Conservation (phyloP, 2,113 vertebrate genomes). For the Clarias gariepinus region DNA sequence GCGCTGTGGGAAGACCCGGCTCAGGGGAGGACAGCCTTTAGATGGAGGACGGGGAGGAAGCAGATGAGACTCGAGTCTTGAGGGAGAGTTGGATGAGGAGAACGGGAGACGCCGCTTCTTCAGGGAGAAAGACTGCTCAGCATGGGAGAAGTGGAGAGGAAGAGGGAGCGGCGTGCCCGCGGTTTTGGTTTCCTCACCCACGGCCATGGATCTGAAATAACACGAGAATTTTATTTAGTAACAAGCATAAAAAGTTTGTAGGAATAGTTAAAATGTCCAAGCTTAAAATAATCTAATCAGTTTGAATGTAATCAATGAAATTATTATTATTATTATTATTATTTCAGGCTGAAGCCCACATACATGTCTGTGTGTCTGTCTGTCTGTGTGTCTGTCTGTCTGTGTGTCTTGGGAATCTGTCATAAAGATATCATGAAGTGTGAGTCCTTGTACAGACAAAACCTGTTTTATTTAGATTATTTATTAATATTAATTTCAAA, state of each 20-base stretch:
- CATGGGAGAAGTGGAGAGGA: slow-evolving; percentile 79
- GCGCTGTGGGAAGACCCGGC: slow-evolving; percentile 77
- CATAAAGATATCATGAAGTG: too few relatives aligned
- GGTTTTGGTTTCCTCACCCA: slow-evolving; percentile 67
- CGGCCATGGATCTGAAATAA: slow-evolving; percentile 68
- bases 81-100: slow-evolving; percentile 68
- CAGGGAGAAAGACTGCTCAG: slow-evolving; percentile 83
- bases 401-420: too few relatives aligned
- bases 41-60: slow-evolving; percentile 77
- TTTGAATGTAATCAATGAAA: too few relatives aligned
- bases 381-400: too few relatives aligned
- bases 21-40: slow-evolving; percentile 76
- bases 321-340: too few relatives aligned
- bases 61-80: slow-evolving; percentile 59
- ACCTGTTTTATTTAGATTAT: too few relatives aligned
- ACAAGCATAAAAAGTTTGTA: too few relatives aligned
- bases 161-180: slow-evolving; percentile 74
- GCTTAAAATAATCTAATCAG: too few relatives aligned
- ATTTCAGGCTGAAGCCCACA: too few relatives aligned
- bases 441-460: background rate
- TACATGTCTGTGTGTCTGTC: too few relatives aligned
- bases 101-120: slow-evolving; percentile 75
- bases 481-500: too few relatives aligned
- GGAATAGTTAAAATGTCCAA: too few relatives aligned
- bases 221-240: background rate